phyloP scores from a whole-genome alignment of 2,888 invertebrate genomes.

The Leucophora obtusa region DNA sequence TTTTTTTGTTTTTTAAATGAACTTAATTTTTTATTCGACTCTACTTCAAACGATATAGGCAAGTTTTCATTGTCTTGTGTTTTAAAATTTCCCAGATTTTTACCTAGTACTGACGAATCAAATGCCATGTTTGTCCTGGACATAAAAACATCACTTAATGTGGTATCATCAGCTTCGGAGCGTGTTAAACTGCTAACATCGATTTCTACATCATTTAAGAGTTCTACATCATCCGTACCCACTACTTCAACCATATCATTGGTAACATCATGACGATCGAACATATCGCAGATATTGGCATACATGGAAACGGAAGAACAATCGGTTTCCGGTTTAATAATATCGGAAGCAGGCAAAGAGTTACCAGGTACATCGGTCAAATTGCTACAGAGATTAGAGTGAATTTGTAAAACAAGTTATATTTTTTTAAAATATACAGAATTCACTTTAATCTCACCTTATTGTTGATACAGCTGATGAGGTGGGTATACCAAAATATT shows the following conservation, averaged over 20 bases:
- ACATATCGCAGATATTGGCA: slow-evolving; percentile 71
- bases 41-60: background rate
- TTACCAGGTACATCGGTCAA: slow-evolving; percentile 30
- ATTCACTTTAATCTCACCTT: slow-evolving; percentile 67
- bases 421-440: slow-evolving; percentile 15
- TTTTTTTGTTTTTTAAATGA: background rate
- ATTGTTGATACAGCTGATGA: slow-evolving; percentile 20
- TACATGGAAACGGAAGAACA: slow-evolving; percentile 66
- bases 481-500: slow-evolving; percentile 66
- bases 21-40: background rate
- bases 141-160: slow-evolving; percentile 67
- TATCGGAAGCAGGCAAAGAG: slow-evolving; percentile 37
- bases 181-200: slow-evolving; percentile 71
- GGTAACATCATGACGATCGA: slow-evolving; percentile 69
- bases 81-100: slow-evolving; percentile 13
- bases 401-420: slow-evolving; percentile 64
- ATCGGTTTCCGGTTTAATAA: slow-evolving; percentile 58
- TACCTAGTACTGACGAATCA: slow-evolving; percentile 17
- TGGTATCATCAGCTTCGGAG: slow-evolving; percentile 71
- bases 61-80: slow-evolving; percentile 13
- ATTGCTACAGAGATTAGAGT: slow-evolving; percentile 67
- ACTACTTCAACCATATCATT: slow-evolving; percentile 67
- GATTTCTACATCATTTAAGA: slow-evolving; percentile 71
- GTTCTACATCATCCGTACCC: slow-evolving; percentile 67
- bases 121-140: slow-evolving; percentile 37